These are phyloP conservation scores for Rhincodon typus DNA, from an alignment of 2,797 vertebrate genomes.

Conservation along the genomic window DNA sequence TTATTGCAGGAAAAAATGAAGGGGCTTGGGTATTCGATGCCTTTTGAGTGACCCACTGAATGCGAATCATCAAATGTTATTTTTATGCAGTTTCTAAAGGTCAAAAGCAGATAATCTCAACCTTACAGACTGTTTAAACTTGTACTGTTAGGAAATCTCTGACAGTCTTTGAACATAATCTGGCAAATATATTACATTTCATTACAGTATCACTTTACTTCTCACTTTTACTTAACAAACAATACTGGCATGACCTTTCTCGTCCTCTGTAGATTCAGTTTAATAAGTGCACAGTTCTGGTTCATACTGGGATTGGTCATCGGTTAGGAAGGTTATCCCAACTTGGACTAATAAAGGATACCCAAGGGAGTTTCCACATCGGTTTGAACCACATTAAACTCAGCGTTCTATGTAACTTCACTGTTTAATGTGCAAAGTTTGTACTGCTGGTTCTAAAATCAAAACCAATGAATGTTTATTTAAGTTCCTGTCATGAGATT, in stretches of 20 bases:
- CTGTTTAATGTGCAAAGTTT: not conserved
- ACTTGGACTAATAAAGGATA: not conserved
- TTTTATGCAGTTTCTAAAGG: conserved; percentile 27
- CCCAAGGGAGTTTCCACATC: not conserved
- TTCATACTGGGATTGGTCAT: not conserved
- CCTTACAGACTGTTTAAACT: conserved; percentile 29
- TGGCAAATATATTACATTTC: not conserved
- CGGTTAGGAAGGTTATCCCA: not conserved
- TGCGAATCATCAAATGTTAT: conserved; percentile 3
- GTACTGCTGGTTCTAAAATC: not conserved
- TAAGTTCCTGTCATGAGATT: not conserved
- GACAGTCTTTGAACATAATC: conserved; percentile 30
- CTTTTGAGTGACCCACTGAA: conserved; percentile 30
- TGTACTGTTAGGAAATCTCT: not conserved
- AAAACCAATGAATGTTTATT: not conserved
- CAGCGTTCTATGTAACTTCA: not conserved
- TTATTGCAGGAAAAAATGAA: conserved; percentile 28
- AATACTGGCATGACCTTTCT: not conserved
- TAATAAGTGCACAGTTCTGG: conserved; percentile 9
- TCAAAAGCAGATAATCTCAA: conserved; percentile 31
- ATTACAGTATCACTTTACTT: not conserved
- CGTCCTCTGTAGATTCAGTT: not conserved
- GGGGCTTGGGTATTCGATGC: conserved; percentile 22
- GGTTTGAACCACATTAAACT: not conserved
- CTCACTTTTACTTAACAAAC: conserved; percentile 31